Evolutionary conservation across 2,888 invertebrate genomes (phyloP), one percentile per base, ranked within the genome.

Genomic region (Dinocampus coccinellae): DNA sequence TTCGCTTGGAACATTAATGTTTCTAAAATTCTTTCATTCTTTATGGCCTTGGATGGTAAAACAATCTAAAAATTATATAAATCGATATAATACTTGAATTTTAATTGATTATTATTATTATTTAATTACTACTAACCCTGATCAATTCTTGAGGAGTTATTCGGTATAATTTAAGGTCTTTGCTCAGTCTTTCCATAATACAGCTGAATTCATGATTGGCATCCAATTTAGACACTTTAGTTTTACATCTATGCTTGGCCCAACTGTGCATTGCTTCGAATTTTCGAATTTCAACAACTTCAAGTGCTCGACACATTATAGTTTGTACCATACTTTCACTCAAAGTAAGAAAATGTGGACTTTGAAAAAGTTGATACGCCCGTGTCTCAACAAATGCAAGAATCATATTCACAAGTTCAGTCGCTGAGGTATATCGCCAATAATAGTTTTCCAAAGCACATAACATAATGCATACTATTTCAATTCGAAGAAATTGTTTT

Each of bases 251-350:
- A 87, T 95, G 92, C 74, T 93, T 92, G 7, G 97, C 95, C 97
- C 97, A 97, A 71, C 92, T 91, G 60, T 97, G 90, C 97, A 97
- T 97, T 1, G 96, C 96, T 88, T 97, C 96, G 85, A 97, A 97
- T 88, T 97, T 97, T 65, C 93, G 91, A 47, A 97, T 94, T 87
- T 97, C 97, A 0, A 94, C 93, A 62, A 97, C 94, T 83, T 96
- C 95, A 76, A 97, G 90, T 84, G 94, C 95, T n/a, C 97, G 92
- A 87, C 93, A 93, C 95, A 96, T 95, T 78, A 96, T 95, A 94
- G 95, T 95, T 85, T 96, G 95, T 22, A 97, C 96, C 96, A 97
- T 96, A 3, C 97, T 97, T 85, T 97, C 97, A 77, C 96, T 97
- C 52, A 97, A 91, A 77, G 93, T 93, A 9, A 97, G 90, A 85